phyloP scores from a whole-genome alignment of 2,113 vertebrate species.

The Numenius arquata region DNA sequence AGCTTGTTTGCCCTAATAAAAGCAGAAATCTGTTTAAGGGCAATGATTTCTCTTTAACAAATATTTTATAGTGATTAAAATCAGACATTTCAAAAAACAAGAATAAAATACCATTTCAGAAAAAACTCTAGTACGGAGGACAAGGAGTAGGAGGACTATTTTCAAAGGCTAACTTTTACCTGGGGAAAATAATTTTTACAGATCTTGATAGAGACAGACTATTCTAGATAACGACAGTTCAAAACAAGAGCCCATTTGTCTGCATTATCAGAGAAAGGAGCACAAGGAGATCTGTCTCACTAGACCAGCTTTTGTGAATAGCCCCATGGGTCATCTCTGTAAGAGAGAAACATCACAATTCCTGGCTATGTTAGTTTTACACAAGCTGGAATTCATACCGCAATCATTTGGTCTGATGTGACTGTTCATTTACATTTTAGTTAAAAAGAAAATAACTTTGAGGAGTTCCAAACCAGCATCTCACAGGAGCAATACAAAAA shows the following conservation, averaged over 20 bases:
- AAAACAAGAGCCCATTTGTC: not conserved
- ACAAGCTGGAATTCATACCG: not conserved
- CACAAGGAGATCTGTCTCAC: not conserved
- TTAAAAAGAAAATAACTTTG: constrained; percentile 10
- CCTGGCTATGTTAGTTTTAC: not conserved
- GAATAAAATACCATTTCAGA: not conserved
- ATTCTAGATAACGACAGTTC: not conserved
- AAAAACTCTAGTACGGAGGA: not conserved
- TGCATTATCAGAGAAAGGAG: not conserved
- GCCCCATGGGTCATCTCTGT: not conserved
- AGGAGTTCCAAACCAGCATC: not conserved
- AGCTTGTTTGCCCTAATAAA: not conserved
- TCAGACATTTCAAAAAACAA: not conserved
- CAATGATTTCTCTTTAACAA: not conserved
- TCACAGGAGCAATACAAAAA: not conserved
- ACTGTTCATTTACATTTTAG: constrained; percentile 27
- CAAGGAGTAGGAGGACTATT: not conserved
- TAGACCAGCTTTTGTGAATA: not conserved
- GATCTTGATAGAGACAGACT: not conserved
- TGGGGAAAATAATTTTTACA: not conserved
- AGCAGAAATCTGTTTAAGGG: not conserved
- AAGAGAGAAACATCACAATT: not conserved
- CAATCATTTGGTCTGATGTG: not conserved
- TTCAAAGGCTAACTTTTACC: not conserved
- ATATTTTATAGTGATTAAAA: not conserved